Percentiles rank a stretch among this genome's conserved stretches.
These are phyloP conservation scores for Pogonocherus hispidulus DNA, from an alignment of 2,888 invertebrate species.

Conservation along the genomic window DNA sequence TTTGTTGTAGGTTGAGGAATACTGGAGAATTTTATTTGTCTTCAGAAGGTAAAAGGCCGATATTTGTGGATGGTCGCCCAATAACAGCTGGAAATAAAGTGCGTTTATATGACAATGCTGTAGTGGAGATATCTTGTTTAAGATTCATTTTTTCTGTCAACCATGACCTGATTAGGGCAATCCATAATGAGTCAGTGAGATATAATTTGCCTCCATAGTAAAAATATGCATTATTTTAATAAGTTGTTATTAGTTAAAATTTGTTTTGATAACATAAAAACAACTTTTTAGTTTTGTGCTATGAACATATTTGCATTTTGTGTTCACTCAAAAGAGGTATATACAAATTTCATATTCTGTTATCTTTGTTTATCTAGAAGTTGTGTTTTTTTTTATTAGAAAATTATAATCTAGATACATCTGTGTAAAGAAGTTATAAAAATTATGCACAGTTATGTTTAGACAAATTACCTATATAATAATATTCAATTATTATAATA, in stretches of 20 bases:
- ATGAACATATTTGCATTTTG: too few species aligned
- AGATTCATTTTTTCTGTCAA: slow-evolving; percentile 95
- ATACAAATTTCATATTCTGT: too few species aligned
- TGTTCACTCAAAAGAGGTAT: too few species aligned
- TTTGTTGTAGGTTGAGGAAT: slow-evolving; percentile 78
- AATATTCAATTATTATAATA: too few species aligned
- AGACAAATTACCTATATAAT: too few species aligned
- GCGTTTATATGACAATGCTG: slow-evolving; percentile 92
- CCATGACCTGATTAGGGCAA: slow-evolving; percentile 90
- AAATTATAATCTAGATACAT: too few species aligned
- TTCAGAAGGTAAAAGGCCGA: slow-evolving; percentile 94
- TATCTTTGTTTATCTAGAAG: too few species aligned
- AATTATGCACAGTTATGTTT: too few species aligned
- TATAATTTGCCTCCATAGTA: slow-evolving; percentile 73
- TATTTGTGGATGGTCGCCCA: slow-evolving; percentile 94
- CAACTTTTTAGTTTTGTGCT: too few species aligned
- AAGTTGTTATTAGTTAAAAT: background rate
- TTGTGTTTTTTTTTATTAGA: too few species aligned
- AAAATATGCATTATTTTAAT: background rate
- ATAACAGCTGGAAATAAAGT: slow-evolving; percentile 90
- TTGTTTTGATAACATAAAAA: too few species aligned
- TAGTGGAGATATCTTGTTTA: slow-evolving; percentile 94
- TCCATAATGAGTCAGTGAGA: slow-evolving; percentile 90
- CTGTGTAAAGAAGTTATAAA: too few species aligned
- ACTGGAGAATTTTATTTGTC: slow-evolving; percentile 96